phyloP scores from a whole-genome alignment of 2,113 vertebrate genomes.

The Choloepus hoffmanni region DNA sequence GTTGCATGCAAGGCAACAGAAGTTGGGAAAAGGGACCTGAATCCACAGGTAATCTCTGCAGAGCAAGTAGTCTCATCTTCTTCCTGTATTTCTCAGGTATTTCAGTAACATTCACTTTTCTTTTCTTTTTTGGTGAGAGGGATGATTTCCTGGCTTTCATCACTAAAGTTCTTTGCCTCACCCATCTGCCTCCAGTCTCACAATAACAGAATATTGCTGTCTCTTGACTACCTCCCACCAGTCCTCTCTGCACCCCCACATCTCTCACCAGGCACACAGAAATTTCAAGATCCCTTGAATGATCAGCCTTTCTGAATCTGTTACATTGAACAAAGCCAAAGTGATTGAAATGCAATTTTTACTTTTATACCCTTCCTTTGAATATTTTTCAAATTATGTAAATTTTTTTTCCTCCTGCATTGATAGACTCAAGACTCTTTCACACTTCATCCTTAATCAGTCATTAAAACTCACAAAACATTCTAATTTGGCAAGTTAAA shows the following conservation, averaged over 20 bases:
- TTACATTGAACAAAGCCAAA: not conserved
- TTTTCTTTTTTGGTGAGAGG: not conserved
- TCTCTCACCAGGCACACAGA: not conserved
- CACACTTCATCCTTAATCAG: not conserved
- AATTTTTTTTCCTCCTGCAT: not conserved
- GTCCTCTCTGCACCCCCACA: not conserved
- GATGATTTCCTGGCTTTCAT: not conserved
- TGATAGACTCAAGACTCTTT: not conserved
- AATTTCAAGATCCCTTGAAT: not conserved
- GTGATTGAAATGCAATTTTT: not conserved
- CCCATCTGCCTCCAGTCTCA: not conserved
- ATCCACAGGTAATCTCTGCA: not conserved
- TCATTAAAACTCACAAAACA: not conserved
- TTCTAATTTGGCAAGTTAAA: not conserved
- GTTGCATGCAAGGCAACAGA: not conserved
- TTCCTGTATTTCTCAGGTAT: not conserved
- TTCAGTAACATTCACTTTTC: not conserved
- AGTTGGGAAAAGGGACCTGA: not conserved
- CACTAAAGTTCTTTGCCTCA: not conserved
- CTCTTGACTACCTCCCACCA: not conserved
- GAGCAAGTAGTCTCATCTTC: not conserved
- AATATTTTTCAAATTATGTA: slow-evolving; percentile 21
- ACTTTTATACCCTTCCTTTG: not conserved
- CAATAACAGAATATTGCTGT: not conserved
- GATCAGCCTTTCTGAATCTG: not conserved